These are phyloP conservation scores for Corythornis madagascariensis DNA, from an alignment of 2,113 vertebrate species.

Conservation along the genomic window DNA sequence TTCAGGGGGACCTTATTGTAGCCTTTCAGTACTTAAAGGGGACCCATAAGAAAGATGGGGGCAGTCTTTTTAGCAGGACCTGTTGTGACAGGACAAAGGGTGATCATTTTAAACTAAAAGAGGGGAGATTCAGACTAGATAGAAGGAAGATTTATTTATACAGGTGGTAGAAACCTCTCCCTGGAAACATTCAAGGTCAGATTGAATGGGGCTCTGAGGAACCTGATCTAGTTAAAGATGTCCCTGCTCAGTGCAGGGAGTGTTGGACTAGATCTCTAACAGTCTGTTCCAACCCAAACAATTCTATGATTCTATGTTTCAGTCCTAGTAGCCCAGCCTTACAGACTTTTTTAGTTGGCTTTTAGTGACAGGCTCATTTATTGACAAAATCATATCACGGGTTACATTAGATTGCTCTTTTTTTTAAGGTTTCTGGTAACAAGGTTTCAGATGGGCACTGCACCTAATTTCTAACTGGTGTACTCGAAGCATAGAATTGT, in stretches of 20 bases:
- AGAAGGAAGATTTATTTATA: neutral
- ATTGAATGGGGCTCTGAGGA: neutral
- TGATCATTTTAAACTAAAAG: neutral
- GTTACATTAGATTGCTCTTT: neutral
- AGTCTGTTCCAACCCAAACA: neutral
- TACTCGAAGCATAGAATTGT: neutral
- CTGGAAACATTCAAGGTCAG: neutral
- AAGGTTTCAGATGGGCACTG: neutral
- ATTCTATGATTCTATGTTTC: neutral
- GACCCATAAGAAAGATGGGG: neutral
- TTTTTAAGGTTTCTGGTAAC: neutral
- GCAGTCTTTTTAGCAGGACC: fast-evolving
- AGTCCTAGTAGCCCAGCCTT: neutral
- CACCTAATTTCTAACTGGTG: neutral
- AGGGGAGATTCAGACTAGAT: neutral
- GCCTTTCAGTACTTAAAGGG: neutral
- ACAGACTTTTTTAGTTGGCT: neutral
- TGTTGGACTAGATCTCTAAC: neutral
- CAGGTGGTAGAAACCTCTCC: neutral
- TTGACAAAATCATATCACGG: neutral
- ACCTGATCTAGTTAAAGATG: neutral
- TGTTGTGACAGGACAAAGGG: neutral
- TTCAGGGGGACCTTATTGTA: neutral
- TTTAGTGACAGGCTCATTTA: neutral
- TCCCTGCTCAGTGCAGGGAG: neutral